These are phyloP conservation scores for Cichlasoma orientale DNA, from an alignment of 2,797 vertebrate genomes.

Conservation along the genomic window DNA sequence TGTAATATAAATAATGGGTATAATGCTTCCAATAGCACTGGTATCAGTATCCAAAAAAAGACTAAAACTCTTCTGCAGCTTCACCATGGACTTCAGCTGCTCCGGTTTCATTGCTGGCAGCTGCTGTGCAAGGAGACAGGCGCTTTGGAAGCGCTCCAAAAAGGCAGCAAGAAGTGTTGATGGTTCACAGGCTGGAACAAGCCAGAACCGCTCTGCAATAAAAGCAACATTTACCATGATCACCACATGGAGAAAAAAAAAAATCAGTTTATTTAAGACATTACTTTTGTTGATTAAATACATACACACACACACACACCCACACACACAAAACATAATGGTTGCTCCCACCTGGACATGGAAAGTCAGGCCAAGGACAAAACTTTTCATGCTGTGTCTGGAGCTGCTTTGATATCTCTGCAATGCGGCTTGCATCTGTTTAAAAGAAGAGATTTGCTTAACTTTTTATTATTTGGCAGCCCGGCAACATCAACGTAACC, in stretches of 20 bases:
- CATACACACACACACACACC: too few species aligned
- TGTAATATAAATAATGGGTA: neutral
- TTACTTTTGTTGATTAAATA: neutral
- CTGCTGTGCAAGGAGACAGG: conserved; percentile 89
- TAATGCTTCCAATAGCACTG: neutral
- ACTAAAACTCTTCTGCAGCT: conserved; percentile 9
- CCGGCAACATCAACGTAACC: neutral
- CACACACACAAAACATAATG: neutral
- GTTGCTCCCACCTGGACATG: conserved; percentile 87
- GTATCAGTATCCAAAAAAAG: neutral
- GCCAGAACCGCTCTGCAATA: conserved; percentile 88
- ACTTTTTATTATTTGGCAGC: conserved; percentile 23
- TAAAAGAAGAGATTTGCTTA: conserved; percentile 39
- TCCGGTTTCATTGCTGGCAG: conserved; percentile 91
- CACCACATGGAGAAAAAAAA: neutral
- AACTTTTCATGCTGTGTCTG: conserved; percentile 92
- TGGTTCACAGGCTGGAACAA: conserved; percentile 87
- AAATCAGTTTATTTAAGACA: neutral
- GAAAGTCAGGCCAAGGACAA: conserved; percentile 97
- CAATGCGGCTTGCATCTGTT: conserved; percentile 88
- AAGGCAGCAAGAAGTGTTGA: conserved; percentile 84
- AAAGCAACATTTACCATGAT: conserved; percentile 5
- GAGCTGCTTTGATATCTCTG: conserved; percentile 86
- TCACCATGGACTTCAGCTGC: conserved; percentile 90
- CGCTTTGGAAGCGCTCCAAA: conserved; percentile 87